phyloP scores from a whole-genome alignment of 2,113 vertebrate genomes.

The Saguinus imperator region DNA sequence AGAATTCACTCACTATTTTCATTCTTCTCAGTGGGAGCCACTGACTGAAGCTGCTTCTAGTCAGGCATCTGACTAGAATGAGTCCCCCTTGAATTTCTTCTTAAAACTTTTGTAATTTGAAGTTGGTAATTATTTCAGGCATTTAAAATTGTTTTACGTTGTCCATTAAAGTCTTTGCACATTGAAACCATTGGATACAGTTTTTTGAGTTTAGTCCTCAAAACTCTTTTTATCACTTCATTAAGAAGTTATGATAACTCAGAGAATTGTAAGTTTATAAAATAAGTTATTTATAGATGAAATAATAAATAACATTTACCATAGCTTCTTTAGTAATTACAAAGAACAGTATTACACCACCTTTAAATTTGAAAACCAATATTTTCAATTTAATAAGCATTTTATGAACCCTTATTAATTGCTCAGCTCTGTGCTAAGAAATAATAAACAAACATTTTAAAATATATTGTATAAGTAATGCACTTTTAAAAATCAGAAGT shows the following conservation, averaged over 20 bases:
- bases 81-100: not conserved
- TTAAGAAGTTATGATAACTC: not conserved
- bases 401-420: not conserved
- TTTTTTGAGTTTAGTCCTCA: not conserved
- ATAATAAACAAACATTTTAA: not conserved
- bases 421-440: not conserved
- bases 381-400: not conserved
- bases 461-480: not conserved
- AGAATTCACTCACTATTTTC: no score
- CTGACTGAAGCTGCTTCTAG: no score
- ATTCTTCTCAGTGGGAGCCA: no score
- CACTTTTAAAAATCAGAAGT: not conserved
- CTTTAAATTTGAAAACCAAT: not conserved
- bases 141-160: not conserved
- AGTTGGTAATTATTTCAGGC: not conserved
- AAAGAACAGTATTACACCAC: not conserved
- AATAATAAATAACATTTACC: not conserved
- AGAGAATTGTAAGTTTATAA: not conserved
- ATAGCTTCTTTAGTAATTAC: not conserved
- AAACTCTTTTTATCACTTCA: not conserved
- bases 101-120: not conserved
- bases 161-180: not conserved
- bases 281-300: not conserved
- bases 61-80: no score
- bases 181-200: not conserved